phyloP scores from a whole-genome alignment of 2,113 vertebrate genomes.

The Haliaeetus leucogaster region DNA sequence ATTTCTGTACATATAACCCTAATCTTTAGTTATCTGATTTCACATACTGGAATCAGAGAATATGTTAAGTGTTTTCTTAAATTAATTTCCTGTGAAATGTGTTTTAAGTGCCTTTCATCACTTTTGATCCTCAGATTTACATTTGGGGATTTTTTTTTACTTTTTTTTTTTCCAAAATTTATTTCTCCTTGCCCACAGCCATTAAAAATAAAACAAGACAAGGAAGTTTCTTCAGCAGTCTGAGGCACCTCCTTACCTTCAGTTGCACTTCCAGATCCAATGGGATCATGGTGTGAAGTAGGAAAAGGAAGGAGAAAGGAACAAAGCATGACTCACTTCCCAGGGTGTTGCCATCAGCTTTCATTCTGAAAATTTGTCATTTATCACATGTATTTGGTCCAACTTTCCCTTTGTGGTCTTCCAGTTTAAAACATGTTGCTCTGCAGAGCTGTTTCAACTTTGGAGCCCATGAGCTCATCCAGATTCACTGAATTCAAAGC shows the following conservation, averaged over 20 bases:
- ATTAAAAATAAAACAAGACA: neutral
- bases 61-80: neutral
- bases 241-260: neutral
- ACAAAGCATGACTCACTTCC: neutral
- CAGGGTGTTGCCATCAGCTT: neutral
- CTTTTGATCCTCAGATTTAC: neutral
- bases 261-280: neutral
- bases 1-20: neutral
- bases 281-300: neutral
- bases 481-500: neutral
- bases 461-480: neutral
- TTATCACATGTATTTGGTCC: neutral
- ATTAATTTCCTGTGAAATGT: neutral
- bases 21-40: neutral
- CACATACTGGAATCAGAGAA: neutral
- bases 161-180: neutral
- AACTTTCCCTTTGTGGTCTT: neutral
- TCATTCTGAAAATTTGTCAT: neutral
- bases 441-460: neutral
- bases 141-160: neutral
- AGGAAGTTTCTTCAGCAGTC: neutral
- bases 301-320: neutral
- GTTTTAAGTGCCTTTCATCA: neutral
- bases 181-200: neutral
- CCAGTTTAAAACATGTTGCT: neutral